phyloP scores from a whole-genome alignment of 1,140 invertebrate genomes.

The Macrosteles quadrilineatus region DNA sequence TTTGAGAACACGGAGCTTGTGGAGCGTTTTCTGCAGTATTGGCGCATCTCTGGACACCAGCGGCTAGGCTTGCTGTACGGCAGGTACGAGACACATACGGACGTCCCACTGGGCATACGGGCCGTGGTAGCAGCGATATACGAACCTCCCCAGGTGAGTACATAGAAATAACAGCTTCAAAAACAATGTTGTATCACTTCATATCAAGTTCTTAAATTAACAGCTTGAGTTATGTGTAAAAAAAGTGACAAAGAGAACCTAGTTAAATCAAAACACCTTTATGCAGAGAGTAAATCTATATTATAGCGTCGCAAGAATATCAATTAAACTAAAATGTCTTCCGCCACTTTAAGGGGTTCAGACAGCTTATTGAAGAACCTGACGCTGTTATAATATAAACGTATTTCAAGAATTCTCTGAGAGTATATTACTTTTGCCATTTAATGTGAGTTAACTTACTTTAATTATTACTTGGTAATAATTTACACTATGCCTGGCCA shows the following conservation, averaged over 20 bases:
- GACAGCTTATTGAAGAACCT: too few species aligned
- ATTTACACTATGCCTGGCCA: too few species aligned
- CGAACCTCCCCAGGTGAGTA: conserved; percentile 90
- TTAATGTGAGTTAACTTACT: too few species aligned
- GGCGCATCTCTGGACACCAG: conserved; percentile 93
- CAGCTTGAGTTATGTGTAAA: background rate
- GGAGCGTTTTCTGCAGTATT: conserved; percentile 95
- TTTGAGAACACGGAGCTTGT: conserved; percentile 96
- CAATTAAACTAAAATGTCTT: too few species aligned
- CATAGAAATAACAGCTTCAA: background rate
- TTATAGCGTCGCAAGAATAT: too few species aligned
- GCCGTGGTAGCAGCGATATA: conserved; percentile 95
- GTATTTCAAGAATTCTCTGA: too few species aligned
- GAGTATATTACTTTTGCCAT: too few species aligned
- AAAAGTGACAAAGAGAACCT: background rate
- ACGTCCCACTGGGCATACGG: conserved; percentile 93
- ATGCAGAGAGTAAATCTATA: too few species aligned
- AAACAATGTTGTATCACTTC: background rate
- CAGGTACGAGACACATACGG: conserved; percentile 85
- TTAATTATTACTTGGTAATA: too few species aligned
- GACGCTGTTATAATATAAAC: too few species aligned
- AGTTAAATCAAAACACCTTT: background rate
- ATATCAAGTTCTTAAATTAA: background rate
- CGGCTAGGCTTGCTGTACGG: conserved; percentile 94
- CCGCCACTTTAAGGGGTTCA: too few species aligned